Percentiles rank a stretch among this genome's conserved stretches.
Evolutionary conservation across 2,113 vertebrate species (phyloP).

Genomic region (Phrynosoma platyrhinos): DNA sequence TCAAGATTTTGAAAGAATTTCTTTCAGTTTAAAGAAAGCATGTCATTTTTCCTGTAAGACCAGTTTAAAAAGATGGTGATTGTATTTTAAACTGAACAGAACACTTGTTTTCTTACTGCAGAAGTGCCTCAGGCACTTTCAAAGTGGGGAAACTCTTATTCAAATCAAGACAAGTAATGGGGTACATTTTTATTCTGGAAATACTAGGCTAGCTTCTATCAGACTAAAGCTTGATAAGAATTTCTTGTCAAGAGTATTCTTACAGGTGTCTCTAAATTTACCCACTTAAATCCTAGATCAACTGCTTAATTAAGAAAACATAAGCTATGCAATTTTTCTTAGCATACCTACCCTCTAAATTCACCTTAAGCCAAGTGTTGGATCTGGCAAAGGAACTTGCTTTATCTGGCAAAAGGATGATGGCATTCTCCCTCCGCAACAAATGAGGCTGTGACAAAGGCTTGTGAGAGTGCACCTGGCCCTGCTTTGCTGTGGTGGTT

Average conservation of each 20-base stretch:
- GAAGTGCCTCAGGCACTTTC: constrained; percentile 55
- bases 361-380: no score
- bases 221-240: neutral
- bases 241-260: neutral
- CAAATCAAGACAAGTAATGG: constrained; percentile 8
- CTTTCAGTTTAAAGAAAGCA: constrained; percentile 45
- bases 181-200: neutral
- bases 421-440: no score
- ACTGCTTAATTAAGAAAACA: no score
- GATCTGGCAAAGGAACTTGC: no score
- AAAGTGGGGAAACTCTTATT: constrained; percentile 22
- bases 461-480: no score
- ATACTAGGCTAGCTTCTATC: neutral
- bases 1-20: constrained; percentile 50
- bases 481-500: no score
- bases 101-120: constrained; percentile 68
- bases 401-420: no score
- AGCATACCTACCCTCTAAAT: no score
- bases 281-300: no score
- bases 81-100: constrained; percentile 66
- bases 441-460: no score
- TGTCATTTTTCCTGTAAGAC: constrained; percentile 56
- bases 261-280: neutral
- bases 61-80: constrained; percentile 55
- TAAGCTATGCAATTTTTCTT: no score